Evolutionary conservation across 2,113 vertebrate genomes (phyloP).

Genomic region (Glaucomys volans): DNA sequence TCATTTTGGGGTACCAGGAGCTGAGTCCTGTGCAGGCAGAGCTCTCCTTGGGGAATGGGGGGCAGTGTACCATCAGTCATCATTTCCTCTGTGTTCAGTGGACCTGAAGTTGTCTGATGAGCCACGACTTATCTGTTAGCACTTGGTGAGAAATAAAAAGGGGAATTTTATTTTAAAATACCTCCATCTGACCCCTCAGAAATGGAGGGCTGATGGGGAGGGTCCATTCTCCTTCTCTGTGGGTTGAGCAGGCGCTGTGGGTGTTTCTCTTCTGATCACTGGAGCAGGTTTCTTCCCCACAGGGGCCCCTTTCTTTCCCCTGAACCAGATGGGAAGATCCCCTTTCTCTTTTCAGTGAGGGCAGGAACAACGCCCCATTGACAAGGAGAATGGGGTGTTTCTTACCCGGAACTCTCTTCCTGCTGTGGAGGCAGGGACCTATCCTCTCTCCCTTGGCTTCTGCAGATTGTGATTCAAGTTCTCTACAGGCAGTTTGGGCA

Average conservation of each 20-base stretch:
- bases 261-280: conserved; percentile 44
- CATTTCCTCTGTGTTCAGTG: background rate
- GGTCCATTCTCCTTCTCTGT: background rate
- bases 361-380: conserved; percentile 77
- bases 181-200: background rate
- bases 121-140: background rate
- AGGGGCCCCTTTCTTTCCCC: conserved; percentile 76
- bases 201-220: background rate
- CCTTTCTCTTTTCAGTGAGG: conserved; percentile 68
- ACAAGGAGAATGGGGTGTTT: conserved; percentile 73
- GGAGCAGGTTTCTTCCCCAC: conserved; percentile 66
- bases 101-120: background rate
- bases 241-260: background rate
- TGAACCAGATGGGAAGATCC: conserved; percentile 69
- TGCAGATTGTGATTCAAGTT: background rate
- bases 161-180: background rate
- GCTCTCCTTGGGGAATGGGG: background rate
- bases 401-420: conserved; percentile 56
- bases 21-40: background rate
- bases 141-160: background rate
- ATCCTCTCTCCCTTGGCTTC: conserved; percentile 50
- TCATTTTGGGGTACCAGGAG: background rate
- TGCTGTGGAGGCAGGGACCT: background rate
- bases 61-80: too few relatives aligned
- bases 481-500: background rate